Conservation (phyloP, 2,113 vertebrate genomes). For the Mastomys natalensis region DNA sequence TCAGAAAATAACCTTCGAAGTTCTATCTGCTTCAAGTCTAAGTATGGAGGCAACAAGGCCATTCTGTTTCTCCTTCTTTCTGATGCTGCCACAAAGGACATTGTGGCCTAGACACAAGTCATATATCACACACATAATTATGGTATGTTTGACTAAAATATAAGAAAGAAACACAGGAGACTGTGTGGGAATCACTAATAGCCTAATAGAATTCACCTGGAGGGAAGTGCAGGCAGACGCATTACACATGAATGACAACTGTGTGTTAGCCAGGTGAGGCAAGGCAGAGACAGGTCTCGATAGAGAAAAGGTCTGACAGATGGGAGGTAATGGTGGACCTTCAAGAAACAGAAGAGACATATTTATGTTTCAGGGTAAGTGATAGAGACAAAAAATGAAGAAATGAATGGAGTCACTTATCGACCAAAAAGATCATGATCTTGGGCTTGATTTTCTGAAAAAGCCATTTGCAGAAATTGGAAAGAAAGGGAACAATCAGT, state of each 20-base stretch:
- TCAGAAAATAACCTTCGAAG: neutral
- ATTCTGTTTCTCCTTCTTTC: neutral
- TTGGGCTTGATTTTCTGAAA: neutral
- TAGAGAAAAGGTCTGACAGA: neutral
- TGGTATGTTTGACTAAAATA: neutral
- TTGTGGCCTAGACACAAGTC: neutral
- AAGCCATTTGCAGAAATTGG: neutral
- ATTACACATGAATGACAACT: accelerated
- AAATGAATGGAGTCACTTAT: too few species aligned
- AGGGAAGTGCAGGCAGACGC: neutral
- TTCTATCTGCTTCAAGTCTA: neutral
- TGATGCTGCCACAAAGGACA: neutral
- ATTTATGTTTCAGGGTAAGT: neutral
- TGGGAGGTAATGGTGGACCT: neutral
- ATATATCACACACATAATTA: neutral
- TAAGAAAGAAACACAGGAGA: neutral
- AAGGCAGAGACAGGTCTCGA: neutral
- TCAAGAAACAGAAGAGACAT: neutral
- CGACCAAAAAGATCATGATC: neutral
- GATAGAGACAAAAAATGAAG: neutral
- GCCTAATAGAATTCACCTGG: neutral
- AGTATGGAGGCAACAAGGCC: neutral
- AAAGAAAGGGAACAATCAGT: neutral
- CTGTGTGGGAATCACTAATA: neutral
- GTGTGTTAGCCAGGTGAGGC: too few species aligned